Evolutionary conservation across 1,140 invertebrate genomes (phyloP), one percentile per base, ranked within the genome.

Genomic region (Pachypeltis micranthus): DNA sequence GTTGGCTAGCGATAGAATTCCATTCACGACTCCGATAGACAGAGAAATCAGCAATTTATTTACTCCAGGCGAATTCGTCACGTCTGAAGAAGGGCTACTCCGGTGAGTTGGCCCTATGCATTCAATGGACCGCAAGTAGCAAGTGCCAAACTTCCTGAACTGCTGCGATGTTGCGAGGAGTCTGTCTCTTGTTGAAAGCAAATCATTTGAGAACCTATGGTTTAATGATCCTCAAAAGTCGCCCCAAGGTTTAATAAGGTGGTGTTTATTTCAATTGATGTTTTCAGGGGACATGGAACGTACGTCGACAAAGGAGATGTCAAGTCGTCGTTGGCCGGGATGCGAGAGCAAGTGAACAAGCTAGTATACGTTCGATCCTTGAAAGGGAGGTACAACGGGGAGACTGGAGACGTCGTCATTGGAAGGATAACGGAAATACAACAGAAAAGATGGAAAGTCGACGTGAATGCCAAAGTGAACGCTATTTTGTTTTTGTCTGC

Each of bases 401-500:
- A 98, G 77, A 90, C 98, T 63, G 96, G 96, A 0, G 96, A 99
- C 79, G 92, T 99, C 19, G 83, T 99, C 34, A 88, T 99, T 44
- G 96, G 94, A 0, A 79, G 96, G 63, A 89, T 99, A 19, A 84
- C 88, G 0, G 93, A 97, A 75, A 87, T 93, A 0, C 87, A 90
- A 72, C 87, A 93, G 68, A 90, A 88, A 72, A 78, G 92, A 68
- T 98, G 95, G 95, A 93, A 92, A 79, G 90, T 99, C 27, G 93
- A 98, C 70, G 93, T 90, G 1, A 93, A 93, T 76, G 85, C 92
- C 0, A 84, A 92, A 69, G 74, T 97, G 19, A 90, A 98, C 75
- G 90, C 94, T 2, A 78, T 91, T 44, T 78, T 99, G 2, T 77
- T 91, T 60, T 75, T 99, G 24, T 93, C 93, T 0, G 93, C 91